Conservation (phyloP, 2,113 vertebrate genomes). For the Sander lucioperca region DNA sequence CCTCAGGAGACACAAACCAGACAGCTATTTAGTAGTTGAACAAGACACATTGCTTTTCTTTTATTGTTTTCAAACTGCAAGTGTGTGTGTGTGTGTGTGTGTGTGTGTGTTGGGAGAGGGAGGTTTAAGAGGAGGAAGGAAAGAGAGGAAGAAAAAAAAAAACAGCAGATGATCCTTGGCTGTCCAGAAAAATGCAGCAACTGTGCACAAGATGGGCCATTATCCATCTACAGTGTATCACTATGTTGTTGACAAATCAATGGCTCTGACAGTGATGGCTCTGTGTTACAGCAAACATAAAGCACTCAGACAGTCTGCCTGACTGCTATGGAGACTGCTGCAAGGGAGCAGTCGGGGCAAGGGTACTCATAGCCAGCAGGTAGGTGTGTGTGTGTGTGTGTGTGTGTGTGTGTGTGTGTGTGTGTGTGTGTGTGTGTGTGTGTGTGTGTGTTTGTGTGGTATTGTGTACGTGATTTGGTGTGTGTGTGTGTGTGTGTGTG, state of each 20-base stretch:
- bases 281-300: slow-evolving; percentile 78
- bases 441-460: slow-evolving; percentile 9
- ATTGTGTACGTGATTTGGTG: too few species aligned
- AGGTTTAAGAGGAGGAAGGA: slow-evolving; percentile 47
- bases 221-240: slow-evolving; percentile 79
- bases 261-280: slow-evolving; percentile 77
- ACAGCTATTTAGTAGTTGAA: slow-evolving; percentile 86
- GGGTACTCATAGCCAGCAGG: slow-evolving; percentile 70
- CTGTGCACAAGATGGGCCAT: slow-evolving; percentile 74
- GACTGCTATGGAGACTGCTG: slow-evolving; percentile 71
- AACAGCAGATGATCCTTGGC: slow-evolving; percentile 63
- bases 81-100: slow-evolving; percentile 17
- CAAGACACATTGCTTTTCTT: slow-evolving; percentile 86
- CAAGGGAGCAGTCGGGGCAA: slow-evolving; percentile 77
- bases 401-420: slow-evolving; percentile 23
- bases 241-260: slow-evolving; percentile 82
- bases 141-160: slow-evolving; percentile 33
- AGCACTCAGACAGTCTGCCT: slow-evolving; percentile 77
- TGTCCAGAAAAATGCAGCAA: slow-evolving; percentile 72
- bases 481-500: slow-evolving; percentile 30
- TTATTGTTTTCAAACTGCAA: slow-evolving; percentile 83
- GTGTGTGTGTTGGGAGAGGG: slow-evolving; percentile 13
- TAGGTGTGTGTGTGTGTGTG: slow-evolving; percentile 19
- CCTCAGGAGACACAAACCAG: slow-evolving; percentile 83
- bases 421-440: slow-evolving; percentile 20